Evolutionary conservation across 2,888 invertebrate species (phyloP).

Genomic region (Tolmerus cingulatus): DNA sequence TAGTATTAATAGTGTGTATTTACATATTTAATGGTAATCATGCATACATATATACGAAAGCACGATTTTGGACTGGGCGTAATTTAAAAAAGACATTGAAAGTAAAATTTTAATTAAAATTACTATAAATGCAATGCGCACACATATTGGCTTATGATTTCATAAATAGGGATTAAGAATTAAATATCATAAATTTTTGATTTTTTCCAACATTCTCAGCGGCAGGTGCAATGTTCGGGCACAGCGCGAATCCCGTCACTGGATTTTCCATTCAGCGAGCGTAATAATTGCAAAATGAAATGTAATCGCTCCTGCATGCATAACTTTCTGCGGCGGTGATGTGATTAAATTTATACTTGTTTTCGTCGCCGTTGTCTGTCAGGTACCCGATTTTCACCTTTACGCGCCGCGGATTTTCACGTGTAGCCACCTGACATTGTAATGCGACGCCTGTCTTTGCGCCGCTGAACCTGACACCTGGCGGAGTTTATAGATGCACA

Average conservation of each 20-base stretch:
- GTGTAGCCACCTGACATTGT: background rate
- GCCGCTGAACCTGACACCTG: background rate
- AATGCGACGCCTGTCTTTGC: background rate
- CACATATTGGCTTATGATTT: background rate
- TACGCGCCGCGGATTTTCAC: constrained; percentile 1
- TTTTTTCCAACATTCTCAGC: background rate
- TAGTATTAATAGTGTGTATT: no score
- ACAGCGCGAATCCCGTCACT: background rate
- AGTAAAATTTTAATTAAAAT: background rate
- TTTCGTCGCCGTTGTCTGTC: background rate
- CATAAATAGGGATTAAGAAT: background rate
- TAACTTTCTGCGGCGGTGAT: background rate
- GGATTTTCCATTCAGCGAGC: background rate
- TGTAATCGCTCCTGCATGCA: background rate
- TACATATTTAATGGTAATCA: no score
- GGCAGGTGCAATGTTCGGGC: background rate
- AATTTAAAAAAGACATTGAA: background rate
- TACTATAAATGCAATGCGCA: background rate
- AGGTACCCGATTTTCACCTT: background rate
- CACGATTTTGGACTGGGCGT: no score
- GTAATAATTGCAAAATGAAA: background rate
- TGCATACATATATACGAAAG: no score
- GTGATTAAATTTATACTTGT: constrained; percentile 2
- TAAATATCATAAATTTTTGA: background rate
- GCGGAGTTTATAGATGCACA: background rate